Percentiles rank a stretch among this genome's conserved stretches.
Conservation (phyloP, 2,888 invertebrate genomes). For the Crossocerus cetratus region DNA sequence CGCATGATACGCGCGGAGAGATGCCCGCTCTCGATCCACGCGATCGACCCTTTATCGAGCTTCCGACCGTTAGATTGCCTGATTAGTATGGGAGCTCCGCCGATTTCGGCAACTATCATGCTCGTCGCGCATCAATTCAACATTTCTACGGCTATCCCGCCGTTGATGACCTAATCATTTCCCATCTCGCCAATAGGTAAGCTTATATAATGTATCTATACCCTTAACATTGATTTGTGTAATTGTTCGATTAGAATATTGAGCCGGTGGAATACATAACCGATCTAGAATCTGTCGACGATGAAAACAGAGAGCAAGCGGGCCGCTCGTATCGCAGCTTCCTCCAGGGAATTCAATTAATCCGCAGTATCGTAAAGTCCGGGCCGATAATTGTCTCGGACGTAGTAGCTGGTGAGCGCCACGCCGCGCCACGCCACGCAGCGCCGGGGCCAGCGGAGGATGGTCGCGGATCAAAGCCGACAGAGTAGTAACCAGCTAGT, state of each 20-base stretch:
- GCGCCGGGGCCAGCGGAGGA: constrained; percentile 2
- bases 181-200: no score
- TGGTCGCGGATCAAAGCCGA: constrained; percentile 18
- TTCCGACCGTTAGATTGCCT: constrained; percentile 16
- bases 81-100: neutral
- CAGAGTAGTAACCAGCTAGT: constrained; percentile 23
- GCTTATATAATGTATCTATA: no score
- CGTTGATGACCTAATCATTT: no score
- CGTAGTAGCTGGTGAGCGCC: no score
- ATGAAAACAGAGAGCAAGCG: neutral
- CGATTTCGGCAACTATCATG: no score
- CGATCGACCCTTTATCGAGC: constrained; percentile 9
- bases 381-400: no score
- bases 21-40: constrained; percentile 39
- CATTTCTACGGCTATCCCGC: no score
- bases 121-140: no score
- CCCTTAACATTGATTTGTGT: no score
- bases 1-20: constrained; percentile 12
- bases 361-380: neutral
- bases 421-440: neutral
- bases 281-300: no score
- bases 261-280: no score
- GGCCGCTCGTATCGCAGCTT: neutral
- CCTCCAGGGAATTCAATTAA: neutral
- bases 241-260: no score